Evolutionary conservation across 1,140 invertebrate species (phyloP), one percentile per base, ranked within the genome.

Genomic region (Pogonomyrmex californicus): DNA sequence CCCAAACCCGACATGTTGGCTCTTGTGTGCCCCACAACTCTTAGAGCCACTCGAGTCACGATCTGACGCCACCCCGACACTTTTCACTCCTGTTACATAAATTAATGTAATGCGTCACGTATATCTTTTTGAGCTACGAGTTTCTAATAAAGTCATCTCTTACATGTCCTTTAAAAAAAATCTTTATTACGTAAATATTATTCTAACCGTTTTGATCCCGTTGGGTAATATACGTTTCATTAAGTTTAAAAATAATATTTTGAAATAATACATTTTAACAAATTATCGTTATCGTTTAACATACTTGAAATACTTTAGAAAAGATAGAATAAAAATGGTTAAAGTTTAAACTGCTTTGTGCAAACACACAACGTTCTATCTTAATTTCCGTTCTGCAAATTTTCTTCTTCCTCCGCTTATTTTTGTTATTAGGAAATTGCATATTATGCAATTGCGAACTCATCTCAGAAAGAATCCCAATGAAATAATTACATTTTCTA

Each of bases 21-120:
- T 79, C 62, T 81, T 58, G 10, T 49, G 41, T 77, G 77, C 65
- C 23, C 65, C 79, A 73, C 38, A 51, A 82, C 38, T 82, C 30
- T 82, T 58, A 36, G 49, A 71, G 17, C 65, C 17, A 71, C 62
- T 79, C 33, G 76, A 78, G 17, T 7, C 60, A 66, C 60, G 47
- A 41, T 79, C 62, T 68, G 36, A 79, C 51, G 30, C 33, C 47
- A 38, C 23, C 41, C 77, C 58, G 38, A 44, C 65, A 71, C 68
- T 82, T 71, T 33, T 71, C 65, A 10, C 38, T 58, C 78, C 1
- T 70, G 36, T 38, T 17, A 23, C 23, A 23, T 23, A 70, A 56
- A 81, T 81, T 70, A 56, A 77, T 36, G 41, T 14, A 36, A 58
- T 44, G 6, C 17, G 14, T 2, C 60, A 17, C 33, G 1, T 49